Base-by-base conservation (phyloP, 2,797 vertebrate species). In the Sparus aurata region DNA sequence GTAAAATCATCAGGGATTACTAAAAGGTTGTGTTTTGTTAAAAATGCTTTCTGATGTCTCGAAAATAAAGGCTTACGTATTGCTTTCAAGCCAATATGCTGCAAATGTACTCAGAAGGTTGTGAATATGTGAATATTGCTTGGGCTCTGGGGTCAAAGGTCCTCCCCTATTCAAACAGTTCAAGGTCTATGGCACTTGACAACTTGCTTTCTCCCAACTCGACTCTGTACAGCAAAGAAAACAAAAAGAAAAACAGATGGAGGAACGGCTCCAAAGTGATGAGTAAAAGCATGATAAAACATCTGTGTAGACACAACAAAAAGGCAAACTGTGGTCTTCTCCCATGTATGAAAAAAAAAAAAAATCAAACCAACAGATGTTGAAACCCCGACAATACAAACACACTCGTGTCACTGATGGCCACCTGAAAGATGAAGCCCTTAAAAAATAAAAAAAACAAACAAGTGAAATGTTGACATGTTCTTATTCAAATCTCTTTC, bases 171-270 rank as follows among this genome's bases (percentile, higher is more conserved):
- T 94, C 91, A 93, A 96, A 97, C 96, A 97, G 96, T 96, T 97
- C 96, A 92, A 96, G 96, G 96, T 98, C 95, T 97, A 96, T 97
- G 97, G 97, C 97, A 99, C 97, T 96, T 96, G 94, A 96, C 94
- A 93, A 92, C 91, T 86, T 64, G 52, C 57, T 79, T 95, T 95
- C 95, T 95, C 95, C 94, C 89, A 76, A 72, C 61, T 81, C 61
- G 53, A 50, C 78, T 77, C 85, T 85, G 79, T 87, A 88, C 83
- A 92, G 90, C 61, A 50, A 92, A 79, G 27, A 64, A 60, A 75
- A 72, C 59, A 47, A 43, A 25, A 57, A 52, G 45, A 52, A 17
- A 60, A 1, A n/a, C 69, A 58, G 45, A 69, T 30, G 59, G 55
- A 38, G 75, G 76, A 61, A 82, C 38, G 30, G 71, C 75, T 76